phyloP scores from a whole-genome alignment of 2,888 invertebrate genomes.

The Himalopsyche anomala region DNA sequence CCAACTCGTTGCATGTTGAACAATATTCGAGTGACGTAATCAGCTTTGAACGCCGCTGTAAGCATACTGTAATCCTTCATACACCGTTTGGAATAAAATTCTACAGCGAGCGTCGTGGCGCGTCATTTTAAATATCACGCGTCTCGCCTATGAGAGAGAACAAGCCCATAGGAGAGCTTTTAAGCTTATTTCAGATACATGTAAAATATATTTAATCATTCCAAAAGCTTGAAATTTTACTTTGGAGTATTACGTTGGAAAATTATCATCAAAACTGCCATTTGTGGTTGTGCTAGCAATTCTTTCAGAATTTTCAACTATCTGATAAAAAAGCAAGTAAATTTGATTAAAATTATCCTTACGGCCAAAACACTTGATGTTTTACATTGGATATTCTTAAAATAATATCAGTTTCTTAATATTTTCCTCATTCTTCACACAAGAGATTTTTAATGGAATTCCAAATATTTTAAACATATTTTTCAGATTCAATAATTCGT shows the following conservation, averaged over 20 bases:
- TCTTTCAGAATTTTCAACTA: too few relatives aligned
- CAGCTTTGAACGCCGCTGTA: constrained; percentile 16
- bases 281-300: too few relatives aligned
- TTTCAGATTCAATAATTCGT: too few relatives aligned
- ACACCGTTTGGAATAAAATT: constrained; percentile 15
- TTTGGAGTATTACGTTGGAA: neutral
- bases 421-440: too few relatives aligned
- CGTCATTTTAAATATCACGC: constrained; percentile 16
- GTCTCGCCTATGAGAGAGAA: constrained; percentile 26
- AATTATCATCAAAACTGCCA: too few relatives aligned
- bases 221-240: neutral
- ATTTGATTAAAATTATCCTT: too few relatives aligned
- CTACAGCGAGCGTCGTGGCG: neutral
- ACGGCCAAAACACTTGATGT: too few relatives aligned
- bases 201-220: constrained; percentile 9
- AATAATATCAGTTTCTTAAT: too few relatives aligned
- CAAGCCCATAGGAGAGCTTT: neutral
- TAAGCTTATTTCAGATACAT: constrained; percentile 3
- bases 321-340: too few relatives aligned
- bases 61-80: constrained; percentile 26
- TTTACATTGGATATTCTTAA: too few relatives aligned
- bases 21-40: constrained; percentile 34
- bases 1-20: constrained; percentile 22
- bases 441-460: too few relatives aligned
- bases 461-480: too few relatives aligned